phyloP scores from a whole-genome alignment of 2,888 invertebrate genomes.

The Petrolisthes manimaculis region DNA sequence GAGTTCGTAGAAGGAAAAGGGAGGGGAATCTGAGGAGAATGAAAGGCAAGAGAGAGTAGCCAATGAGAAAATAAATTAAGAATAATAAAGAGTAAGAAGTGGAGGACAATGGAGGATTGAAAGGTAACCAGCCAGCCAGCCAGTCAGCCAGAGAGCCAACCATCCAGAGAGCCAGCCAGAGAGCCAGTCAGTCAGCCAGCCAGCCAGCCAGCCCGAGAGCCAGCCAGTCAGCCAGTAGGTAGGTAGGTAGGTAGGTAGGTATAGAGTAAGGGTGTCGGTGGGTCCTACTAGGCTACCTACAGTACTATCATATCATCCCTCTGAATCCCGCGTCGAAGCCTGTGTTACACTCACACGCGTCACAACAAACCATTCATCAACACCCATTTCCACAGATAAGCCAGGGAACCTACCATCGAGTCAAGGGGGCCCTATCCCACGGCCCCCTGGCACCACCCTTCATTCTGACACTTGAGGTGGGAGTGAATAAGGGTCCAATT shows the following conservation, averaged over 20 bases:
- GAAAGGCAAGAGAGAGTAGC: not conserved
- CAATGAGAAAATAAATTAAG: not conserved
- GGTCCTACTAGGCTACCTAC: not conserved
- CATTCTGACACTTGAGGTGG: slow-evolving; percentile 23
- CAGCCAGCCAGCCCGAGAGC: not conserved
- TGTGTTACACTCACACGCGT: slow-evolving; percentile 62
- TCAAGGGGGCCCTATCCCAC: not conserved
- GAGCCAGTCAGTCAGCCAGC: not conserved
- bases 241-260: not conserved
- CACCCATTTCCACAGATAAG: slow-evolving; percentile 61
- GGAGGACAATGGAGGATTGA: not conserved
- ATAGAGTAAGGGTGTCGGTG: slow-evolving; percentile 19
- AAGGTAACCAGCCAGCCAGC: not conserved
- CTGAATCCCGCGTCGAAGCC: slow-evolving; percentile 51
- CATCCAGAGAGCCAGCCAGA: not conserved
- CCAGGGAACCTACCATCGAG: slow-evolving; percentile 37
- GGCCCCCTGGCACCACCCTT: not conserved
- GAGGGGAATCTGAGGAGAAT: not conserved
- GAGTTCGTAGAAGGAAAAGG: not conserved
- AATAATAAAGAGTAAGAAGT: not conserved
- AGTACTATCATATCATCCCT: slow-evolving; percentile 46
- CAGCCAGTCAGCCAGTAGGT: not conserved
- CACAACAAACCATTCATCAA: slow-evolving; percentile 65
- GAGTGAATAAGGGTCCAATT: not conserved
- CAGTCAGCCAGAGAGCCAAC: not conserved